These are phyloP conservation scores for Polydrusus pterygomalis DNA, from an alignment of 2,888 invertebrate species.

Conservation along the genomic window DNA sequence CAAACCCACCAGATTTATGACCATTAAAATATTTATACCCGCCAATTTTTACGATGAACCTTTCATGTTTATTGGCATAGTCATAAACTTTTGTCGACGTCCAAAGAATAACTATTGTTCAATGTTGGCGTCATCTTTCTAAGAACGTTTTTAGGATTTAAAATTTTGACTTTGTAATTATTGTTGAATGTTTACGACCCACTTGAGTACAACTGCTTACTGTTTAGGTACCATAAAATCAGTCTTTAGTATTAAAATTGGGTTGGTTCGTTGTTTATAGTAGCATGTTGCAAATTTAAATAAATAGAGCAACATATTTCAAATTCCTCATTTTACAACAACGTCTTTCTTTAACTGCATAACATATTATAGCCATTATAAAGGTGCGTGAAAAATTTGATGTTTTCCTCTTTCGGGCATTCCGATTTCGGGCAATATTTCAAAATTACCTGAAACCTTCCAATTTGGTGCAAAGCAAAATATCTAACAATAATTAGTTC, in stretches of 20 bases:
- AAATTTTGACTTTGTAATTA: constrained; percentile 8
- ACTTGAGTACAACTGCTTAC: neutral
- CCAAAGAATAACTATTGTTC: constrained; percentile 10
- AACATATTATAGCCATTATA: too few species aligned
- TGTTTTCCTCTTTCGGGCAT: too few species aligned
- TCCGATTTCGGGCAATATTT: too few species aligned
- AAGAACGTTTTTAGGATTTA: neutral
- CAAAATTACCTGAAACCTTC: too few species aligned
- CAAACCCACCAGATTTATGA: constrained; percentile 2
- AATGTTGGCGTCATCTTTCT: constrained; percentile 5
- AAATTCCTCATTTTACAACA: too few species aligned
- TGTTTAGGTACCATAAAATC: neutral
- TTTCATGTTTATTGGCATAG: neutral
- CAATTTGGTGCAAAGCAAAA: too few species aligned
- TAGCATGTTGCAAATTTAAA: neutral
- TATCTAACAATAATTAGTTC: too few species aligned
- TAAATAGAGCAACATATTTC: too few species aligned
- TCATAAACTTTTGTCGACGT: neutral
- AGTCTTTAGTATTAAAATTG: neutral
- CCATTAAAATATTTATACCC: constrained; percentile 1
- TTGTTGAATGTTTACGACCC: neutral
- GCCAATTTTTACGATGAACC: neutral
- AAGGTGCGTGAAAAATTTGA: too few species aligned
- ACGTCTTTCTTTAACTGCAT: too few species aligned
- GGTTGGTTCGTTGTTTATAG: too few species aligned